These are phyloP conservation scores for Lonchura striata DNA, from an alignment of 2,113 vertebrate genomes.

Conservation along the genomic window DNA sequence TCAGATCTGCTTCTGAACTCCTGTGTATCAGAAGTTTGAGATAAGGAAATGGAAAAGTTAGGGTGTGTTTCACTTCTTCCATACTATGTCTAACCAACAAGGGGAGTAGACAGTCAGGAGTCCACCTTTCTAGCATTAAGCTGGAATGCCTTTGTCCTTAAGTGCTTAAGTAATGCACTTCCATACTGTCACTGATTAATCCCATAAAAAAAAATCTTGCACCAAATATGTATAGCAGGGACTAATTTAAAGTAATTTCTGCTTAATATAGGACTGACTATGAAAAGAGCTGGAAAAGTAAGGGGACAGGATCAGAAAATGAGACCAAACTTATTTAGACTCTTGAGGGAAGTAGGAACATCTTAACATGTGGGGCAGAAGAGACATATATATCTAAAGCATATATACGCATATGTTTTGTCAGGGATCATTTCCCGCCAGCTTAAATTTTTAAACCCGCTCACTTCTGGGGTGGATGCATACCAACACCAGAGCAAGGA, in stretches of 20 bases:
- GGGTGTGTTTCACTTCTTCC: neutral
- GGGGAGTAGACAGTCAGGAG: neutral
- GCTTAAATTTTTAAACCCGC: neutral
- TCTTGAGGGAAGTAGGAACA: neutral
- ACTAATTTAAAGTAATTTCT: neutral
- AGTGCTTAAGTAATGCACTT: neutral
- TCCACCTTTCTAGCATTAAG: neutral
- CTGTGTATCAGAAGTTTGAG: neutral
- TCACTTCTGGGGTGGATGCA: neutral
- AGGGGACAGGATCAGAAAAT: neutral
- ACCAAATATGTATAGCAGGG: neutral
- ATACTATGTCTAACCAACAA: neutral
- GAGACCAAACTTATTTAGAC: neutral
- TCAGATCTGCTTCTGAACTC: neutral
- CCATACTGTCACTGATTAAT: neutral
- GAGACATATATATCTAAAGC: neutral
- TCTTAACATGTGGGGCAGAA: neutral
- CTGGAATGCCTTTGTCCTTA: neutral
- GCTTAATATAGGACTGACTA: neutral
- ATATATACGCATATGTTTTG: accelerated
- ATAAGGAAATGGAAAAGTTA: neutral
- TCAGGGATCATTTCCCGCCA: neutral
- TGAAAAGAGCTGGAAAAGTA: neutral
- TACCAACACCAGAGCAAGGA: neutral
- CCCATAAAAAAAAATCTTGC: neutral